Conservation (phyloP, 2,113 vertebrate genomes). For the Sclerurus mexicanus region DNA sequence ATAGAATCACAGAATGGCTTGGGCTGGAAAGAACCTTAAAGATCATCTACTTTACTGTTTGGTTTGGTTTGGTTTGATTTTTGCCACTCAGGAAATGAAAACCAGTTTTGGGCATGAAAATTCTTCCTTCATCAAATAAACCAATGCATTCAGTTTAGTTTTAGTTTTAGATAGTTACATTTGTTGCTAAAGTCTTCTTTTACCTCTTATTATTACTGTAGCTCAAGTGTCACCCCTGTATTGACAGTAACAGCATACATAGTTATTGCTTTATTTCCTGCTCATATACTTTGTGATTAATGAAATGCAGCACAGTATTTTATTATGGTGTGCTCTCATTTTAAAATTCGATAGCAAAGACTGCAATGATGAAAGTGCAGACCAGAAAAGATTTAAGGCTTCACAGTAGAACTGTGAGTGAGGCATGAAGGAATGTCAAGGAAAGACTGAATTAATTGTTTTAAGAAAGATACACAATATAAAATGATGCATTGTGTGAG, state of each 20-base stretch:
- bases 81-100: neutral
- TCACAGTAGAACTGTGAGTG: neutral
- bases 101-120: neutral
- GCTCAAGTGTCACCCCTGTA: neutral
- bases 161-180: neutral
- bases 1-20: neutral
- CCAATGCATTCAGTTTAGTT: neutral
- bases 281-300: neutral
- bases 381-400: neutral
- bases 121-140: neutral
- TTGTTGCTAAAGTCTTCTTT: neutral
- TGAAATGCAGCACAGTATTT: neutral
- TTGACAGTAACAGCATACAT: neutral
- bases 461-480: neutral
- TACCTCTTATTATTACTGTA: neutral
- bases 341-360: neutral
- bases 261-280: neutral
- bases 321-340: neutral
- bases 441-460: neutral
- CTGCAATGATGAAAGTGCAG: neutral
- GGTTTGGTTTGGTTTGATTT: neutral
- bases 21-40: neutral
- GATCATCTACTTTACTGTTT: neutral
- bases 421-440: neutral
- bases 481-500: neutral